Base-by-base conservation (phyloP, 2,797 vertebrate species). In the Sebastes oblongus region DNA sequence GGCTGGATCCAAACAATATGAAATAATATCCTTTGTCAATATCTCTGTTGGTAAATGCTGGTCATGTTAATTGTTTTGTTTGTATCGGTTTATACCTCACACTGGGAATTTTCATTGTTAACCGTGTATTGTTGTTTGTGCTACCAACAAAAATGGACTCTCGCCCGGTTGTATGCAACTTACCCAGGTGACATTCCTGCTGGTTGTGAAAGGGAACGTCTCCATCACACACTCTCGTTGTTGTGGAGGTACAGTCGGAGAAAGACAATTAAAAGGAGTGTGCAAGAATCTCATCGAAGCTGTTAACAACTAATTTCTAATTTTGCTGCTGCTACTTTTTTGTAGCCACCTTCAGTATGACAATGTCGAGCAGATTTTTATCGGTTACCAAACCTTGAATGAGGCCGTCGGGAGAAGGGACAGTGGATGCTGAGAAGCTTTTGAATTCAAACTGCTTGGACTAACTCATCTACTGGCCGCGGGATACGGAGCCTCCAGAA, bases 241-340 rank as follows among this genome's bases (percentile, higher is more conserved):
- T 66, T 42, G 39, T 42, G 58, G 86, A 75, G 78, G 66, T 18
- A 52, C 64, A 65, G 82, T 66, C 88, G 89, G 80, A 70, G 74
- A 72, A 77, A 79, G 72, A 88, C 83, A 16, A 69, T 83, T 58
- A 13, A 85, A 42, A 42, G 65, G 84, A 75, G 81, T 64, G 77
- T 79, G 81, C 78, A 74, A 85, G 82, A 81, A 88, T 86, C 86
- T 87, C 83, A 80, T 81, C 77, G 69, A 85, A 92, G 86, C 86
- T 86, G 90, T 90, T 93, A 54, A 94, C 86, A 86, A 95, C 90
- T 90, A 87, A 87, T 90, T 89, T 94, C 84, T 80, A 75, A 81
- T 88, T 94, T 96, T 93, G 96, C 96, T 96, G 95, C 96, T 96
- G 95, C 96, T 96, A 95, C 93, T 94, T 92, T 94, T 92, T 92